A percentile compares a stretch with the other conserved stretches of the same genome.
Conservation (phyloP, 2,113 vertebrate species). For the Scomber scombrus region DNA sequence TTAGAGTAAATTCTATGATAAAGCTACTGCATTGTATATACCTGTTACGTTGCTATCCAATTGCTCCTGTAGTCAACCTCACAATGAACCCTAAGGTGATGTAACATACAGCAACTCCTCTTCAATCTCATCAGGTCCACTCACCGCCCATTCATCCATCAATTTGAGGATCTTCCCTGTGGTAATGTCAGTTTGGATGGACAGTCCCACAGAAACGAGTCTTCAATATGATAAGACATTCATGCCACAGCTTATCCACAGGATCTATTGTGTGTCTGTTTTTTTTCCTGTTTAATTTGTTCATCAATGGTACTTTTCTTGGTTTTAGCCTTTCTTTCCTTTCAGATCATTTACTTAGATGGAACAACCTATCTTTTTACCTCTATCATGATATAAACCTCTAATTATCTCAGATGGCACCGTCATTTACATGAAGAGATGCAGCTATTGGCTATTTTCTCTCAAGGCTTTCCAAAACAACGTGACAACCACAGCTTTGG, state of each 20-base stretch:
- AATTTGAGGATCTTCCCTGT: background rate
- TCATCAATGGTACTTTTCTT: too few species aligned
- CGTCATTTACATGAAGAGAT: background rate
- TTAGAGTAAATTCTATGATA: background rate
- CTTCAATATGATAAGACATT: constrained; percentile 27
- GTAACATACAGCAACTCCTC: constrained; percentile 19
- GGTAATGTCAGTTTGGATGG: constrained; percentile 20
- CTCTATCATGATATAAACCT: background rate
- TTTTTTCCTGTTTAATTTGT: constrained; percentile 28
- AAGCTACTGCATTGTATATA: background rate
- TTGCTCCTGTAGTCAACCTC: background rate
- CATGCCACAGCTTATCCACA: constrained; percentile 23
- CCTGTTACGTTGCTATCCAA: background rate
- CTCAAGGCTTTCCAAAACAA: constrained; percentile 31
- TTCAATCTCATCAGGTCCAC: constrained; percentile 1
- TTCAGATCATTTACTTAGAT: too few species aligned
- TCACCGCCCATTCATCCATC: constrained; percentile 11
- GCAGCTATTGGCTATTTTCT: constrained; percentile 10
- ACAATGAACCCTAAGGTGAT: constrained; percentile 15
- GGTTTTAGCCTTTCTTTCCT: too few species aligned
- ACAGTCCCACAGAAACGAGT: constrained; percentile 16
- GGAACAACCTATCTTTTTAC: too few species aligned
- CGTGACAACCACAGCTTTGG: constrained; percentile 9
- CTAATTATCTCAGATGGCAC: background rate
- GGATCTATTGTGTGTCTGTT: background rate